Base-by-base conservation (phyloP, 2,888 invertebrate species). In the Lingula anatina region DNA sequence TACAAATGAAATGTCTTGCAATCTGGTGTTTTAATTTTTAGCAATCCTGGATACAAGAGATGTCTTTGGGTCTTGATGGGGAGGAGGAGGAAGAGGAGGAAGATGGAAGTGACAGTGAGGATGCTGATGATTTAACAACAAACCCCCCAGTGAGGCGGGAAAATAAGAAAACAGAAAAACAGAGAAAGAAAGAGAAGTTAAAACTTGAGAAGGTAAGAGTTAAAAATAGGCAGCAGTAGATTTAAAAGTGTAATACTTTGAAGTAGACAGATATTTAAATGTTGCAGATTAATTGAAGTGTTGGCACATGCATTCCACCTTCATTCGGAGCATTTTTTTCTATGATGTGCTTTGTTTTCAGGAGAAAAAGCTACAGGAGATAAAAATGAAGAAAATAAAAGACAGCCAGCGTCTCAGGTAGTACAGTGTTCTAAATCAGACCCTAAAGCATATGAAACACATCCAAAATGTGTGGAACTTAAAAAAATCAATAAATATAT, bases 61-160 rank as follows among this genome's bases (percentile, higher is more conserved):
- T 90, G 85, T 83, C 85, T 9, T 80, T 83, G 36, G 88, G 90
- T 5, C 77, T 92, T 2, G 82, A 83, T 0, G 64, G 68, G 5
- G 59, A 65, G 9, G 65, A 64, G 15, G 61, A 59, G 21, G 59
- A 57, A n/a, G 59, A 65, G 12, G 65, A 64, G n/a, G 61, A 60
- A 21, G 59, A 57, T 18, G 50, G 51, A 26, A 55, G 59, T 71
- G 71, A 51, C 59, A 31, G 55, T 56, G 50, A 51, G 25, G 56
- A 59, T 71, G 78, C 79, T 0, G 69, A 78, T 0, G 55, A 58
- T 15, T 26, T 67, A 25, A 64, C 68, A 23, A 76, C 61, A 5
- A 72, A 70, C 47, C 70, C 71, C 1, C 68, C 71, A 5, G 68
- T 71, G n/a, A 53, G 62, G 9, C 53, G 81, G 0, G 80, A 80